Evolutionary conservation across 2,888 invertebrate species (phyloP), one percentile per base, ranked within the genome.

Genomic region (Trachelus tabidus): DNA sequence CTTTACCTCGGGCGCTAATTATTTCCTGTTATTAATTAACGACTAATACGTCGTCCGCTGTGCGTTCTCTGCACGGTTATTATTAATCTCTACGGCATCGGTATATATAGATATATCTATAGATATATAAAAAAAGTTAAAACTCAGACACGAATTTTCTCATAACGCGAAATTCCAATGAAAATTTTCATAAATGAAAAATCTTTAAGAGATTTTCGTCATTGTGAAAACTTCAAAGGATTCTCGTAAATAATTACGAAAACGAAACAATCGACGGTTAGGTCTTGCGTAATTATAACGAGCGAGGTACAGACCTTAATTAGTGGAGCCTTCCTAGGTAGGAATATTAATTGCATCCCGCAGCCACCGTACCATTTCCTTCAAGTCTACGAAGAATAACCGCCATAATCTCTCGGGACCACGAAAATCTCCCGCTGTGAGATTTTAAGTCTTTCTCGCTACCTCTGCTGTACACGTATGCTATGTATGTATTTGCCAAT

Each of bases 281-380:
- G 23, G 56, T 15, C 56, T 56, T 56, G 23, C 23, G 23, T 56
- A 56, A 56, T 23, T 56, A 56, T 56, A 56, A 56, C 56, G 23
- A 56, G 56, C 23, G 1, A 23, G 56, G 9, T 56, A 23, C 9
- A 56, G 56, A 23, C 56, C 56, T 80, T 85, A 85, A 87, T 87
- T 87, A 86, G 85, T 86, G 81, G 86, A 79, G 79, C 82, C 81
- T 77, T 80, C 76, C 83, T 78, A 81, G 83, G 85, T 78, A 81
- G 83, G 85, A 86, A 86, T 87, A 87, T 87, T 87, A 87, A 87
- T 87, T 56, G 56, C 56, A 56, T 56, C 56, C 23, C 9, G 23
- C 56, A 56, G 56, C 56, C 56, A 9, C 56, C 23, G 23, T 15
- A 56, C 23, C 23, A 23, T 23, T 56, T 23, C 56, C 56, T 23